Conservation (phyloP, 2,888 invertebrate species). For the Drymonia ruficornis region DNA sequence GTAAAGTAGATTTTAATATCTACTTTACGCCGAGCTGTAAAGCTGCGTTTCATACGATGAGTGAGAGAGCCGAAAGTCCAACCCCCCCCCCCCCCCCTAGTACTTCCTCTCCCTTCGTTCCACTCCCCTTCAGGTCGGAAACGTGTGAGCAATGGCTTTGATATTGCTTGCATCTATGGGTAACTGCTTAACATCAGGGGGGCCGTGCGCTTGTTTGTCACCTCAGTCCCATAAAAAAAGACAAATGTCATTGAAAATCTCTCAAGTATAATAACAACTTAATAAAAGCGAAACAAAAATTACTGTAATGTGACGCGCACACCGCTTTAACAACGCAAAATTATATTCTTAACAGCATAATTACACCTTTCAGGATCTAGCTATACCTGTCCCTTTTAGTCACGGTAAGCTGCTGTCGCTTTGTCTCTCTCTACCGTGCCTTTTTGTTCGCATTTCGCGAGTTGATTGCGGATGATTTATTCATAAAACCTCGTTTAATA, state of each 20-base stretch:
- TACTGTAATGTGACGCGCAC: constrained; percentile 60
- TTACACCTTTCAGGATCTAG: constrained; percentile 60
- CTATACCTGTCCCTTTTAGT: constrained; percentile 47
- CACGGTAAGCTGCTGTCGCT: constrained; percentile 19
- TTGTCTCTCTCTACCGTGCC: constrained; percentile 45
- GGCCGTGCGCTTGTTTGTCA: too few relatives aligned
- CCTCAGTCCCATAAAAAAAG: too few relatives aligned
- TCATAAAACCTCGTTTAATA: constrained; percentile 57
- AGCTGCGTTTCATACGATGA: too few relatives aligned
- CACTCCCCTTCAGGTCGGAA: too few relatives aligned
- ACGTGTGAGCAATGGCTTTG: too few relatives aligned
- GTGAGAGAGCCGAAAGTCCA: too few relatives aligned
- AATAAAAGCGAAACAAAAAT: constrained; percentile 46
- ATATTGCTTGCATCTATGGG: too few relatives aligned
- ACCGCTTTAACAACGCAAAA: constrained; percentile 65
- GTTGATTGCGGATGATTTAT: constrained; percentile 61
- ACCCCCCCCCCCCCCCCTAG: too few relatives aligned
- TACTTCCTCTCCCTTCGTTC: too few relatives aligned
- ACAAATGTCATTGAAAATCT: constrained; percentile 12
- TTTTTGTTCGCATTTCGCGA: constrained; percentile 52
- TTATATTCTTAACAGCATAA: constrained; percentile 76
- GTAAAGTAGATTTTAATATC: too few relatives aligned
- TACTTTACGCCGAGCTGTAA: too few relatives aligned
- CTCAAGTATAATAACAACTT: constrained; percentile 47
- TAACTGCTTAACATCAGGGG: too few relatives aligned